Evolutionary conservation across 2,888 invertebrate species (phyloP), one percentile per base, ranked within the genome.

Genomic region (Eupithecia subumbrata): DNA sequence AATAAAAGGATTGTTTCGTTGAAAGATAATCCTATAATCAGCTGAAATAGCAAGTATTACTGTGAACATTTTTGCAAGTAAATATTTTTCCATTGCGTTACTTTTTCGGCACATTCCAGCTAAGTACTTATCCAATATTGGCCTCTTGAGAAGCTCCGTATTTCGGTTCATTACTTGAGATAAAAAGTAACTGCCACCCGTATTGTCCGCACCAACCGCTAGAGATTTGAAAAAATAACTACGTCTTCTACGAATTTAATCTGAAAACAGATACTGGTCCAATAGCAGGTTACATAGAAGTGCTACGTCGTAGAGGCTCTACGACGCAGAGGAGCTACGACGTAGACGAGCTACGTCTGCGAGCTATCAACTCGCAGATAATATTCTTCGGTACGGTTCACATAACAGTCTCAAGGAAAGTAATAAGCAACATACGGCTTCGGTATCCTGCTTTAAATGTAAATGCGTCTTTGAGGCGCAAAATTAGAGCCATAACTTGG

Each of bases 401-500:
- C 48, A 56, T 56, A n/a, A 56, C 25, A 25, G 60, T 1, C 52
- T 52, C 56, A 56, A 56, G n/a, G 22, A 56, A 56, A 56, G 56
- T 56, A 56, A 56, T 56, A 56, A 56, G 60, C 25, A 9, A 63
- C 25, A 60, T 40, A 63, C 40, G 16, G 63, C 66, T 34, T 34
- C 25, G 30, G 52, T 40, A 34, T 60, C 66, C 76, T 74, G 76
- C 25, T 72, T 72, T 72, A n/a, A 25, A 74, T 34, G 43, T 63
- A 72, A 74, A 74, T 69, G 66, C 52, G 40, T 48, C 34, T 52
- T 30, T 69, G 72, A 74, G 79, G 82, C 77, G 78, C 79, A 80
- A 83, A 85, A 86, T 86, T 85, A 85, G 83, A 82, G 81, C 77
- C 80, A 82, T 82, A 84, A 84, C 81, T 84, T 84, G 84, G 82